Conservation (phyloP, 1,140 invertebrate genomes). For the Apocrypta bakeri region DNA sequence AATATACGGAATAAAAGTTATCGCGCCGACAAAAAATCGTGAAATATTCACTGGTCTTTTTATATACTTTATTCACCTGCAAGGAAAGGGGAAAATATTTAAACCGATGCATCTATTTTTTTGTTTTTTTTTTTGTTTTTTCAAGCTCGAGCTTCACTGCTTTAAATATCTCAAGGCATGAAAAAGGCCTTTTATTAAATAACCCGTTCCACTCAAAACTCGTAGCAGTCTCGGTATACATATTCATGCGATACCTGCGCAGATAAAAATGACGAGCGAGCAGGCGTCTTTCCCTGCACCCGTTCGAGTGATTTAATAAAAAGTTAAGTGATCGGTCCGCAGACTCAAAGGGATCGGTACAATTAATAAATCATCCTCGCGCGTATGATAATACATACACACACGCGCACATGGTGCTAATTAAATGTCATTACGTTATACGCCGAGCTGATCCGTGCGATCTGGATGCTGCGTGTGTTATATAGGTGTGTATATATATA, state of each 20-base stretch:
- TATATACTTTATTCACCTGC: no score
- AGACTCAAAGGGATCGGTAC: not conserved
- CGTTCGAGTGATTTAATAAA: constrained; percentile 30
- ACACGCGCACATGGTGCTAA: constrained; percentile 38
- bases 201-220: not conserved
- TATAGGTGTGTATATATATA: constrained; percentile 16
- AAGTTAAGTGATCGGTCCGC: constrained; percentile 14
- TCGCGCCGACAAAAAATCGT: not conserved
- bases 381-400: constrained; percentile 5
- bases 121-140: no score
- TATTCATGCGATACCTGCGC: not conserved
- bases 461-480: constrained; percentile 11
- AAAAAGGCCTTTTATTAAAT: constrained; percentile 19
- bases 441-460: not conserved
- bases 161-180: not conserved
- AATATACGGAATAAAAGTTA: not conserved
- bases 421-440: constrained; percentile 50
- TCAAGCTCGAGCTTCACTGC: not conserved
- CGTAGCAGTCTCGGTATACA: not conserved
- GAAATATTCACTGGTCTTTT: not conserved
- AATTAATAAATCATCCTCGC: constrained; percentile 37
- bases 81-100: no score
- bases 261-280: not conserved
- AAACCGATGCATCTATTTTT: no score
- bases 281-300: not conserved